These are phyloP conservation scores for Apis laboriosa DNA, from an alignment of 1,140 invertebrate species.

Conservation along the genomic window DNA sequence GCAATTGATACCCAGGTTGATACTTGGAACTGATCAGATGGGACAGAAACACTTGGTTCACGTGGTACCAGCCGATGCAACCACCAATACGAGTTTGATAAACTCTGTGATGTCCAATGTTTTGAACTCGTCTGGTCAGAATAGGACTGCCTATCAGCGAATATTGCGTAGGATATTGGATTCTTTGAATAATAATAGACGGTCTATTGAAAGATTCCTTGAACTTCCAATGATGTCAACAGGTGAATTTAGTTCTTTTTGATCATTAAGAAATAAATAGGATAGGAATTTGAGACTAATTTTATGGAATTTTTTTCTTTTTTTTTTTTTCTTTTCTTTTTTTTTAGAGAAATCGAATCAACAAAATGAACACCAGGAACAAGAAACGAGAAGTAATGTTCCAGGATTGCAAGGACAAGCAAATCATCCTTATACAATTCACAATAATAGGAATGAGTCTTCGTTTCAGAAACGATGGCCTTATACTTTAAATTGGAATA, in stretches of 20 bases:
- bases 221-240: not conserved
- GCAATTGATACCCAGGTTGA: slow-evolving; percentile 52
- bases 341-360: not conserved
- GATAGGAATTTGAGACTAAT: not conserved
- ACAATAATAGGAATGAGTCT: not conserved
- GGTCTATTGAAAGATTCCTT: slow-evolving; percentile 63
- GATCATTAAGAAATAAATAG: not conserved
- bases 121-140: not conserved
- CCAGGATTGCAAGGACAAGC: not conserved
- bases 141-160: slow-evolving; percentile 47
- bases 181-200: slow-evolving; percentile 58
- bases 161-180: slow-evolving; percentile 56
- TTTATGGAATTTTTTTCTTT: not conserved
- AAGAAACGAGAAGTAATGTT: slow-evolving; percentile 12
- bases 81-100: not conserved
- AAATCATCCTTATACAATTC: not conserved
- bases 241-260: not conserved
- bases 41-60: slow-evolving; percentile 68
- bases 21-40: slow-evolving; percentile 64
- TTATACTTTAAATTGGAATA: slow-evolving; percentile 16
- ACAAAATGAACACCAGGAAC: not conserved
- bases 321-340: not conserved
- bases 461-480: slow-evolving; percentile 9
- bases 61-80: slow-evolving; percentile 52
- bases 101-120: not conserved